phyloP scores from a whole-genome alignment of 2,888 invertebrate species.

The Steinernema hermaphroditum region DNA sequence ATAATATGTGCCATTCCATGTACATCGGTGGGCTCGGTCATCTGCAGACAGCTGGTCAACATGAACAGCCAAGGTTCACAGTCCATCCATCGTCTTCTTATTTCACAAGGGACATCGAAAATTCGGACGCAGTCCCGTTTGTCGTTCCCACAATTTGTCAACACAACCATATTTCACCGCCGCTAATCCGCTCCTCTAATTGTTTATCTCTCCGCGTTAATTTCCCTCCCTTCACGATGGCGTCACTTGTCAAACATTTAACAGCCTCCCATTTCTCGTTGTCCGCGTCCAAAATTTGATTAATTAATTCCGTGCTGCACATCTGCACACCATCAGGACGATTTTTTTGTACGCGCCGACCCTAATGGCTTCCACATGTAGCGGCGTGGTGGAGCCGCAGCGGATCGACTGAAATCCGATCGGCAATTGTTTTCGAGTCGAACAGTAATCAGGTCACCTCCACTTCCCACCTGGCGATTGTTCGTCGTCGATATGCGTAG shows the following conservation, averaged over 20 bases:
- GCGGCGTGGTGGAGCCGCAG: not conserved
- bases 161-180: no score
- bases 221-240: not conserved
- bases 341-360: slow-evolving; percentile 18
- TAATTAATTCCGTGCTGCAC: slow-evolving; percentile 28
- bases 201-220: not conserved
- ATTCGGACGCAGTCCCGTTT: no score
- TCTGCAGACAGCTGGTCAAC: no score
- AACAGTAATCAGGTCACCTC: slow-evolving; percentile 9
- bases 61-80: no score
- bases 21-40: no score
- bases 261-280: not conserved
- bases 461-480: no score
- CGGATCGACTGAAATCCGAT: not conserved
- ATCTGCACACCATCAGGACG: slow-evolving; percentile 22
- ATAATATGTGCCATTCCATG: no score
- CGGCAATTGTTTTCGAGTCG: not conserved
- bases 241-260: slow-evolving; percentile 30
- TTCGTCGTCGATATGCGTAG: not conserved
- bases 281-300: slow-evolving; percentile 9
- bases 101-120: no score
- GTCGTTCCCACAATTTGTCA: no score
- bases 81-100: no score
- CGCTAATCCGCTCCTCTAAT: no score
- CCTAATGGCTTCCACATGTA: slow-evolving; percentile 22